Conservation (phyloP, 2,888 invertebrate genomes). For the Tachina fera region DNA sequence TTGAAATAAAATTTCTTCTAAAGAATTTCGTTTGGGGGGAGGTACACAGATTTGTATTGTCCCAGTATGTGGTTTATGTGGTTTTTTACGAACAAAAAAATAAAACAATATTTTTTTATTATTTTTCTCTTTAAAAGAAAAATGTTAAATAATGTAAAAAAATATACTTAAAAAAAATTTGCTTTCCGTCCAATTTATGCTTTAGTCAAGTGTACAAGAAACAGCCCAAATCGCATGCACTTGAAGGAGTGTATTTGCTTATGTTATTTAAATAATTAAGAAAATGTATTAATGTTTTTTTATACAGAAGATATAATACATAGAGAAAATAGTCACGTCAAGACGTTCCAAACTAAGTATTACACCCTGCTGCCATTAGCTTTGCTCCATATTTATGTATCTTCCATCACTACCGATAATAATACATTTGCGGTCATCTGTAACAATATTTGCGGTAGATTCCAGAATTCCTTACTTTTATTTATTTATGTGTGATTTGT, state of each 20-base stretch:
- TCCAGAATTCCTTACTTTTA: too few relatives aligned
- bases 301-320: too few relatives aligned
- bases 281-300: not conserved
- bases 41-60: constrained; percentile 14
- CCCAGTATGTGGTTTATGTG: constrained; percentile 60
- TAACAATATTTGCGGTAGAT: too few relatives aligned
- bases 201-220: constrained; percentile 59
- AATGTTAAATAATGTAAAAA: constrained; percentile 49
- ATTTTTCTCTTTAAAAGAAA: constrained; percentile 39
- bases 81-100: constrained; percentile 25
- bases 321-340: too few relatives aligned
- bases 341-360: too few relatives aligned
- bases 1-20: not conserved
- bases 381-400: too few relatives aligned
- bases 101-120: constrained; percentile 48
- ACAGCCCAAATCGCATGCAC: constrained; percentile 14
- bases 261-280: not conserved
- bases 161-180: constrained; percentile 41
- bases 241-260: constrained; percentile 11
- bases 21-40: constrained; percentile 11
- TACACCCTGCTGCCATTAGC: too few relatives aligned
- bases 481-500: too few relatives aligned
- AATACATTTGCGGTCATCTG: too few relatives aligned
- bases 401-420: too few relatives aligned
- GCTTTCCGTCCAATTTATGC: constrained; percentile 63